Base-by-base conservation (phyloP, 2,113 vertebrate genomes). In the Nannospalax galili region DNA sequence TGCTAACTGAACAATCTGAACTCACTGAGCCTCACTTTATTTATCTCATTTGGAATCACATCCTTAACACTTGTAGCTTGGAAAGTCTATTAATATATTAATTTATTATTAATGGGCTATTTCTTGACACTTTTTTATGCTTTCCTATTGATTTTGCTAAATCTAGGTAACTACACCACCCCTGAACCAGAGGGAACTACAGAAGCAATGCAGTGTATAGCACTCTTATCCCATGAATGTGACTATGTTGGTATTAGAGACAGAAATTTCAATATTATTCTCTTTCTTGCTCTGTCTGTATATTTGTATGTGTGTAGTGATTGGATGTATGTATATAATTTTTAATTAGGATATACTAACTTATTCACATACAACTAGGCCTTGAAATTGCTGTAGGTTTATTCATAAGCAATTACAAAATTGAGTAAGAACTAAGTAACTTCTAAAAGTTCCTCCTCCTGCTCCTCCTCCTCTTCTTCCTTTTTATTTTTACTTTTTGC, bases 371-470 rank as follows among this genome's bases (percentile, higher is more conserved):
- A 85, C 15, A 88, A 17, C 1, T 4, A 82, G 78, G 19, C 9
- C 16, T 56, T 75, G 17, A 77, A 81, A 88, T 40, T 14, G 1
- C 12, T 82, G 1, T 16, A 86, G 2, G 35, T 73, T 94, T 85
- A 90, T 74, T 93, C 93, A n/a, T 37, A 78, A 72, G 56, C 16
- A 94, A 77, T 16, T 91, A 19, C 11, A 85, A 95, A 92, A 74
- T 62, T 85, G 40, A 8, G 42, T 35, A 56, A 85, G 20, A 90
- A 28, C 2, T 9, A 70, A 84, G 8, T 2, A 32, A 77, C 65
- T 90, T 88, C 45, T 81, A 37, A 77, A 90, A 67, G 22, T 26
- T 22, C 19, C 4, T 92, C 69, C 73, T 32, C 6, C 69, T 87
- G 22, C 45, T 79, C 3, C 28, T 75, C 26, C 14, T 37, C 22